Conservation (phyloP, 2,888 invertebrate species). For the Agelastica alni region DNA sequence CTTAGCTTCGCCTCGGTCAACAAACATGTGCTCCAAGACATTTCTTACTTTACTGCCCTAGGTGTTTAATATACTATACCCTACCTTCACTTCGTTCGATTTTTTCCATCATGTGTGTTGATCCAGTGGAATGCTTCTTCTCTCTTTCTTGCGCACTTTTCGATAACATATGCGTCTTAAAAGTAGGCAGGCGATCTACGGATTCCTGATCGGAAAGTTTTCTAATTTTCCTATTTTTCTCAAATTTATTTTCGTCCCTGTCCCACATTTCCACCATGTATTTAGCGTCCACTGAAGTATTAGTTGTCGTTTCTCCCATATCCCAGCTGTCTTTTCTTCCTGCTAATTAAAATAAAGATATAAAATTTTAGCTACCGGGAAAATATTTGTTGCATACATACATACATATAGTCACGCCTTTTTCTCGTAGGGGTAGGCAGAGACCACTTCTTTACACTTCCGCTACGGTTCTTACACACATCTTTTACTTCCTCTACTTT, state of each 20-base stretch:
- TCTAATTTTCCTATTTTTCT: slow-evolving; percentile 39
- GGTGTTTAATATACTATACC: too few relatives aligned
- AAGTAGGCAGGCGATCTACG: slow-evolving; percentile 66
- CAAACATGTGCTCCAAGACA: too few relatives aligned
- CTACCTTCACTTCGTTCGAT: slow-evolving; percentile 63
- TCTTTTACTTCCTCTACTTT: too few relatives aligned
- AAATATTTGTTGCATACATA: too few relatives aligned
- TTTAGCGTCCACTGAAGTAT: slow-evolving; percentile 53
- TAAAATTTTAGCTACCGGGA: too few relatives aligned
- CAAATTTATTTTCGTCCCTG: slow-evolving; percentile 47
- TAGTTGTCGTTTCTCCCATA: slow-evolving; percentile 55
- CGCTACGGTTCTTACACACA: too few relatives aligned
- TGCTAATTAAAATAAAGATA: slow-evolving; percentile 15
- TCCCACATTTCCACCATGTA: slow-evolving; percentile 54
- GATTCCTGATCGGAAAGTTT: slow-evolving; percentile 47
- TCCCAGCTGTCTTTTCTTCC: slow-evolving; percentile 55
- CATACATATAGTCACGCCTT: too few relatives aligned
- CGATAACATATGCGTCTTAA: slow-evolving; percentile 69
- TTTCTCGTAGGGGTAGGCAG: too few relatives aligned
- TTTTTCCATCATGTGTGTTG: slow-evolving; percentile 75
- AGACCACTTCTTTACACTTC: too few relatives aligned
- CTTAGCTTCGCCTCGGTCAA: too few relatives aligned
- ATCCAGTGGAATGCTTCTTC: slow-evolving; percentile 72
- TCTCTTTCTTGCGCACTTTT: slow-evolving; percentile 69
- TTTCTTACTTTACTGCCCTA: too few relatives aligned